phyloP scores from a whole-genome alignment of 2,888 invertebrate genomes.

The Blastobasis adustella region DNA sequence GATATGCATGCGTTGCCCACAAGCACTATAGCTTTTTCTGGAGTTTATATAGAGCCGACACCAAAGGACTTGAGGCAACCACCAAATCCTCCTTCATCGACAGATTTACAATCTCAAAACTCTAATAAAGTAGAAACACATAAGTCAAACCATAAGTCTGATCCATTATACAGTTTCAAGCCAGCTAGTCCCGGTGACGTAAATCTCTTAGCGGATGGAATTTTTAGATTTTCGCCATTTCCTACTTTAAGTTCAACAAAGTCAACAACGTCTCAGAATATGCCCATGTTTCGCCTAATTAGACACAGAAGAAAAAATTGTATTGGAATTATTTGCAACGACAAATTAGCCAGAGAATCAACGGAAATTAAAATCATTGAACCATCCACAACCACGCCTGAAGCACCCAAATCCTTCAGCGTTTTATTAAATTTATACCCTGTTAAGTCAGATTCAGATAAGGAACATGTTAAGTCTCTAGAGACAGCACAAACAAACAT shows the following conservation, averaged over 20 bases:
- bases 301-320: constrained; percentile 33
- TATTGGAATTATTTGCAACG: constrained; percentile 28
- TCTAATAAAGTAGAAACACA: constrained; percentile 31
- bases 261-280: constrained; percentile 20
- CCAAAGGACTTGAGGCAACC: constrained; percentile 23
- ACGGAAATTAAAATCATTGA: constrained; percentile 21
- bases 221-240: constrained; percentile 46
- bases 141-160: constrained; percentile 54
- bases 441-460: constrained; percentile 39
- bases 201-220: constrained; percentile 79
- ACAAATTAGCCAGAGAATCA: constrained; percentile 15
- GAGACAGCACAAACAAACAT: no score
- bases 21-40: constrained; percentile 52
- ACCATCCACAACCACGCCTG: constrained; percentile 18
- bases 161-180: constrained; percentile 81
- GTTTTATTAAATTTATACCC: constrained; percentile 80
- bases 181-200: constrained; percentile 84
- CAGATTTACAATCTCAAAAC: constrained; percentile 27
- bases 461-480: not conserved
- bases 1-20: constrained; percentile 43
- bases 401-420: constrained; percentile 73
- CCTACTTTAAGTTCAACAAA: constrained; percentile 21
- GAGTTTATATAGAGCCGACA: constrained; percentile 48
- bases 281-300: constrained; percentile 44
- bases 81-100: constrained; percentile 6